These are phyloP conservation scores for Panthera leo DNA, from an alignment of 2,113 vertebrate species.

Conservation along the genomic window DNA sequence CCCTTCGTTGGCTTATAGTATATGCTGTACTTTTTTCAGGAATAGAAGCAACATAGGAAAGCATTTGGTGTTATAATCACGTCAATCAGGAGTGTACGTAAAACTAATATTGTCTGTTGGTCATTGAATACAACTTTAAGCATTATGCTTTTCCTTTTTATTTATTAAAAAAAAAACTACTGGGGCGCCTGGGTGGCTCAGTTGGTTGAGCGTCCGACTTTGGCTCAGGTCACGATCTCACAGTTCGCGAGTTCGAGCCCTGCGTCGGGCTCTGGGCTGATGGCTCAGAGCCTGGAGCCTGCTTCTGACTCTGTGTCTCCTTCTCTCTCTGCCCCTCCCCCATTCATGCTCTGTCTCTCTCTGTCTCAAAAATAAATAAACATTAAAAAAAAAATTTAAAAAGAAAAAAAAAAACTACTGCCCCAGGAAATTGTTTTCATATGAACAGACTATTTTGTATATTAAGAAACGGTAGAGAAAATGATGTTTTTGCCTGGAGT, in stretches of 20 bases:
- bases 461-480: not conserved
- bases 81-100: not conserved
- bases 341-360: too few species aligned
- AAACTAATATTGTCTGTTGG: constrained; percentile 1
- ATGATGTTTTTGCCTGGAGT: not conserved
- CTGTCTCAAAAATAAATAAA: too few species aligned
- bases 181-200: too few species aligned
- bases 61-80: not conserved
- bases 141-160: not conserved
- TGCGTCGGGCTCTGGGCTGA: too few species aligned
- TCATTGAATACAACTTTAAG: not conserved
- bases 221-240: too few species aligned
- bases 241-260: too few species aligned
- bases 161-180: not conserved
- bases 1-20: not conserved
- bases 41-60: not conserved
- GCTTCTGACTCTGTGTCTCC: too few species aligned
- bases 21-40: not conserved
- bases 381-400: too few species aligned
- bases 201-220: too few species aligned
- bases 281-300: too few species aligned
- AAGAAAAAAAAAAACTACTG: not conserved
- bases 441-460: not conserved
- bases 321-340: too few species aligned
- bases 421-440: not conserved